Conservation (phyloP, 2,888 invertebrate species). For the Parochlus steinenii region DNA sequence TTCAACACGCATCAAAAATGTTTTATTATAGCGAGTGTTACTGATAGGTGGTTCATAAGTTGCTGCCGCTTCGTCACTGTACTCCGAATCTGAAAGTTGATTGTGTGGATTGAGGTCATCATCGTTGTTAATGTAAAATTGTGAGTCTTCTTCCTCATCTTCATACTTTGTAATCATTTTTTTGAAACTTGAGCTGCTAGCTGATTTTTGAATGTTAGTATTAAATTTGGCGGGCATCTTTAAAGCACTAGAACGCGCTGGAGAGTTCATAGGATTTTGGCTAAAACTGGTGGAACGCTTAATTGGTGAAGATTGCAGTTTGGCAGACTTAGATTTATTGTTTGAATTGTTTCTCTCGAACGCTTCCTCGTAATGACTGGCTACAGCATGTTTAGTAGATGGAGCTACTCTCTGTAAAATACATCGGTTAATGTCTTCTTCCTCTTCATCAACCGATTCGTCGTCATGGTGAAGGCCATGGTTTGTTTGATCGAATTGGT, state of each 20-base stretch:
- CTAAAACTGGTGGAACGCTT: slow-evolving; percentile 52
- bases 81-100: slow-evolving; percentile 28
- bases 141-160: slow-evolving; percentile 23
- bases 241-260: slow-evolving; percentile 14
- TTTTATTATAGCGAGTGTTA: slow-evolving; percentile 52
- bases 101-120: slow-evolving; percentile 21
- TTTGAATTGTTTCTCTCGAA: too few relatives aligned
- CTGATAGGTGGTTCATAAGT: slow-evolving; percentile 26
- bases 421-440: too few relatives aligned
- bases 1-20: slow-evolving; percentile 44
- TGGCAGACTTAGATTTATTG: background rate
- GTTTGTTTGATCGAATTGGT: slow-evolving; percentile 12
- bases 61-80: slow-evolving; percentile 31
- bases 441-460: too few relatives aligned
- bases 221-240: slow-evolving; percentile 9
- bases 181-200: slow-evolving; percentile 29
- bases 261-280: slow-evolving; percentile 26
- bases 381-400: too few relatives aligned
- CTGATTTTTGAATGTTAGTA: slow-evolving; percentile 25
- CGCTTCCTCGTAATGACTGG: too few relatives aligned
- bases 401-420: too few relatives aligned
- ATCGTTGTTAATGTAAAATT: slow-evolving; percentile 30
- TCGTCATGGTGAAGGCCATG: slow-evolving; percentile 8
- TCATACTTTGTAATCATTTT: slow-evolving; percentile 23
- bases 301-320: slow-evolving; percentile 30